Percentiles rank a stretch among this genome's conserved stretches.
These are phyloP conservation scores for Podarcis siculus DNA, from an alignment of 2,797 vertebrate genomes.

Conservation along the genomic window DNA sequence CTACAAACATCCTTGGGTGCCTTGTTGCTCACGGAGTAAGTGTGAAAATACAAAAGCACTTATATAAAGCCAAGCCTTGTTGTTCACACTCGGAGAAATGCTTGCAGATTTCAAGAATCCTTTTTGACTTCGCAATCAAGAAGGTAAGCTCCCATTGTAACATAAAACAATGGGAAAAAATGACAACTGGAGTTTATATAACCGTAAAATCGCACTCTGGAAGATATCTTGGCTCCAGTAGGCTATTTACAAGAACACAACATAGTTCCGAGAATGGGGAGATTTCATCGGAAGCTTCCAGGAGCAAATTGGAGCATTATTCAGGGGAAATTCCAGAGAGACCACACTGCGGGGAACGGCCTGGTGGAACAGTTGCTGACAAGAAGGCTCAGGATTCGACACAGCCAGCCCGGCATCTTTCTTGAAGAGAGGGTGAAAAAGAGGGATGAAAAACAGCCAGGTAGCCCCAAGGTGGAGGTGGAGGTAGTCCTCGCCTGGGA, in stretches of 20 bases:
- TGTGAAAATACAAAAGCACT: neutral
- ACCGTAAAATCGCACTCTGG: slow-evolving; percentile 53
- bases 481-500: slow-evolving; percentile 69
- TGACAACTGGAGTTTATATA: slow-evolving; percentile 48
- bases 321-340: slow-evolving; percentile 64
- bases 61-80: neutral
- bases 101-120: slow-evolving; percentile 48
- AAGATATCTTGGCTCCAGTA: slow-evolving; percentile 77
- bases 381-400: slow-evolving; percentile 41
- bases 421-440: slow-evolving; percentile 24
- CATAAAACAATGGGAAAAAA: slow-evolving; percentile 60
- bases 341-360: slow-evolving; percentile 26
- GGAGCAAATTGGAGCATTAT: slow-evolving; percentile 58
- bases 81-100: slow-evolving; percentile 41
- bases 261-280: slow-evolving; percentile 59
- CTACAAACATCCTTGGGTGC: neutral
- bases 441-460: slow-evolving; percentile 19
- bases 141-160: slow-evolving; percentile 57
- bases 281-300: slow-evolving; percentile 65
- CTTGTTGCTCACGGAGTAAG: neutral
- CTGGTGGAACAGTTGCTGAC: slow-evolving; percentile 40
- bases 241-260: slow-evolving; percentile 71
- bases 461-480: slow-evolving; percentile 52
- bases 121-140: slow-evolving; percentile 55
- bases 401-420: slow-evolving; percentile 34